Percentiles rank a stretch among this genome's conserved stretches.
These are phyloP conservation scores for Bettongia penicillata DNA, from an alignment of 2,113 vertebrate genomes.

Conservation along the genomic window DNA sequence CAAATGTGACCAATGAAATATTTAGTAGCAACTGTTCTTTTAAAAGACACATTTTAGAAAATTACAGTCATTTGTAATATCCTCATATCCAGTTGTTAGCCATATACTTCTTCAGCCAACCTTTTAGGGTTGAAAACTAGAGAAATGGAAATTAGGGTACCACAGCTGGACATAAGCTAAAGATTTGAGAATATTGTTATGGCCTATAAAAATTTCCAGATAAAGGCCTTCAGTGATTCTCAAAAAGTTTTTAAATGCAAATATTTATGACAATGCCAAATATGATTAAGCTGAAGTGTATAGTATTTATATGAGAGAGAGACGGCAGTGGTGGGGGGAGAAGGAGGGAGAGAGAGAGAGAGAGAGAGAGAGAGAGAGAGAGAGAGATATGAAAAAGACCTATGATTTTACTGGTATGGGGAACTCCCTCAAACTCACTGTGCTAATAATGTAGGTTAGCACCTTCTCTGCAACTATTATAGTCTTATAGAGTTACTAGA, in stretches of 20 bases:
- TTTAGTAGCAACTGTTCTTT: constrained; percentile 79
- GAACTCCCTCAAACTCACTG: not conserved
- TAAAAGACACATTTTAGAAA: constrained; percentile 78
- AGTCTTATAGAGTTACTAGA: not conserved
- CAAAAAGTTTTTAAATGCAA: constrained; percentile 46
- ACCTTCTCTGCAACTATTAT: not conserved
- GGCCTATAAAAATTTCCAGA: constrained; percentile 54
- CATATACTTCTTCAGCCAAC: constrained; percentile 75
- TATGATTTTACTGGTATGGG: not conserved
- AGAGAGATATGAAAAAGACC: not conserved
- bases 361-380: not conserved
- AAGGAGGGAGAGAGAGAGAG: not conserved
- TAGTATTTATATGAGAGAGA: not conserved
- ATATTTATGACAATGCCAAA: constrained; percentile 2
- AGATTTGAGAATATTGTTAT: constrained; percentile 52
- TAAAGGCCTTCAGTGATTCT: constrained; percentile 31
- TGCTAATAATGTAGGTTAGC: not conserved
- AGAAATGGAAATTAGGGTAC: constrained; percentile 68
- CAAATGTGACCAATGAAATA: constrained; percentile 73
- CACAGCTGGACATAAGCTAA: constrained; percentile 61
- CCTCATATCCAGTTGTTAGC: constrained; percentile 74
- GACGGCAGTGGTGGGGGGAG: no score
- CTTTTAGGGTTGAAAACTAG: constrained; percentile 69
- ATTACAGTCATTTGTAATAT: constrained; percentile 75
- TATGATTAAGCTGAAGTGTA: constrained; percentile 19